Conservation (phyloP, 2,888 invertebrate species). For the Drosophila kanekoi region DNA sequence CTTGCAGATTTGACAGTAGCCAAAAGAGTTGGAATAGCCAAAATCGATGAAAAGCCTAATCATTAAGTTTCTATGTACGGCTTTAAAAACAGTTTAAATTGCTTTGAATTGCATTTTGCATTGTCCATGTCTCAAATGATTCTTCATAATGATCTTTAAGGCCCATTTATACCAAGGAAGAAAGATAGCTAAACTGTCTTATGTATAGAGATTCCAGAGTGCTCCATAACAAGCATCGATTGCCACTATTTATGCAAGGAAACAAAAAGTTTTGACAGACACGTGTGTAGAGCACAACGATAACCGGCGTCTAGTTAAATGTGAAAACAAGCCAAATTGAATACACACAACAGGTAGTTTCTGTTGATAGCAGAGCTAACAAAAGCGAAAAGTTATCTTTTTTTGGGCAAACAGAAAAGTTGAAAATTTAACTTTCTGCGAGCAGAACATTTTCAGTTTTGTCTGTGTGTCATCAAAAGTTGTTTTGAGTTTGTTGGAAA, state of each 20-base stretch:
- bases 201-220: neutral
- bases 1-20: too few relatives aligned
- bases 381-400: conserved; percentile 29
- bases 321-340: conserved; percentile 36
- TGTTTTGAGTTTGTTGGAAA: conserved; percentile 32
- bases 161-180: too few relatives aligned
- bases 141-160: too few relatives aligned
- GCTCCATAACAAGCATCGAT: neutral
- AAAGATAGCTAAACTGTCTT: too few relatives aligned
- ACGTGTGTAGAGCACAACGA: conserved; percentile 11
- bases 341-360: conserved; percentile 50
- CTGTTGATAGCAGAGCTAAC: conserved; percentile 18
- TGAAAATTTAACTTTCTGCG: conserved; percentile 30
- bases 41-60: too few relatives aligned
- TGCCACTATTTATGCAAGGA: neutral
- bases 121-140: too few relatives aligned
- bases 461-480: conserved; percentile 32
- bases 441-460: conserved; percentile 26
- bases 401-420: conserved; percentile 34
- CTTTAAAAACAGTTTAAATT: too few relatives aligned
- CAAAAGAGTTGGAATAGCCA: too few relatives aligned
- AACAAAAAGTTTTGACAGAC: conserved; percentile 14
- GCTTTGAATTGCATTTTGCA: too few relatives aligned
- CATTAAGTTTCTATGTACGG: too few relatives aligned
- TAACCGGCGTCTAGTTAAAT: conserved; percentile 23